phyloP scores from a whole-genome alignment of 2,888 invertebrate genomes.

The Corythucha ciliata region DNA sequence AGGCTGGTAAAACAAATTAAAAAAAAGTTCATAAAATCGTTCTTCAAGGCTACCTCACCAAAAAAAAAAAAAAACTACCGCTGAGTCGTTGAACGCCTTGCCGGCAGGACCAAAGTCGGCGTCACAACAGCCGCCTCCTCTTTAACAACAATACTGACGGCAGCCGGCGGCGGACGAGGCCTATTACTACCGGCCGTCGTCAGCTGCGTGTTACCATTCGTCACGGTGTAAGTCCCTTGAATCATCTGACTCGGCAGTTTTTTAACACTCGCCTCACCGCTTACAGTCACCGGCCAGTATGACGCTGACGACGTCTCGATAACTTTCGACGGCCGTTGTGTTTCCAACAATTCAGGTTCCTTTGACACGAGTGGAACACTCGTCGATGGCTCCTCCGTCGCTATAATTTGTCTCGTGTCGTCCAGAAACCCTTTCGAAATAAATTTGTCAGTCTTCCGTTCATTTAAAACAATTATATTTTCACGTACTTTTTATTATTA shows the following conservation, averaged over 20 bases:
- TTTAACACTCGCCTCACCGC: conserved; percentile 15
- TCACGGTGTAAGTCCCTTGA: conserved; percentile 19
- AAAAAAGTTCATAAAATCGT: too few relatives aligned
- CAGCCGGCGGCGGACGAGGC: too few relatives aligned
- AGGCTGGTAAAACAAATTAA: too few relatives aligned
- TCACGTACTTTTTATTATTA: conserved; percentile 57
- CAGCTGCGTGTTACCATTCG: conserved; percentile 12
- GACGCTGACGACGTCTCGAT: not conserved
- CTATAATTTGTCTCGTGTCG: conserved; percentile 11
- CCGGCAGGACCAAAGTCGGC: conserved; percentile 14
- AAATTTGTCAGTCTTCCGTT: not conserved
- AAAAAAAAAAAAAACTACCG: too few relatives aligned
- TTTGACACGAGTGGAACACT: conserved; percentile 14
- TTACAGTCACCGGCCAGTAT: conserved; percentile 16
- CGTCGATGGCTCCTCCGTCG: conserved; percentile 18
- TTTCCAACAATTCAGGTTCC: not conserved
- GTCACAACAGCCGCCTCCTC: conserved; percentile 20
- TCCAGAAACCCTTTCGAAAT: conserved; percentile 19
- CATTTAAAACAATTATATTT: not conserved
- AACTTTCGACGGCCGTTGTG: not conserved
- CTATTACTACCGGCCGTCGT: too few relatives aligned
- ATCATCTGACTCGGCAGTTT: conserved; percentile 21
- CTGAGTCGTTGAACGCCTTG: conserved; percentile 14
- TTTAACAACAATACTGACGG: conserved; percentile 12
- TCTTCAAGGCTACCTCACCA: too few relatives aligned